Conservation (phyloP, 2,888 invertebrate genomes). For the Leucophora obtusa region DNA sequence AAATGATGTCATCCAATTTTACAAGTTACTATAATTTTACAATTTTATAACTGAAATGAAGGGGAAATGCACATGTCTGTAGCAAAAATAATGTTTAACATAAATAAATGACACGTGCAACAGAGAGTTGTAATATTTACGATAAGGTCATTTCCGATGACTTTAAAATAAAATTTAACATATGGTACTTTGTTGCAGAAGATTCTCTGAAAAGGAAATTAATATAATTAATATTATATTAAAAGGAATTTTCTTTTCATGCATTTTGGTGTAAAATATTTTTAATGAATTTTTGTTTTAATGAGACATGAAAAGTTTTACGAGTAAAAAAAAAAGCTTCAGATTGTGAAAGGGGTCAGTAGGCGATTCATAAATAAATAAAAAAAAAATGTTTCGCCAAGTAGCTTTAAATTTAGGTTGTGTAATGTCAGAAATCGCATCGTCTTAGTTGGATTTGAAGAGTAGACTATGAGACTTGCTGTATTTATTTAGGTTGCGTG, state of each 20-base stretch:
- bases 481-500: too few species aligned
- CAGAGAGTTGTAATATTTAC: constrained; percentile 37
- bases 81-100: constrained; percentile 44
- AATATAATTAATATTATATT: constrained; percentile 6
- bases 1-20: too few species aligned
- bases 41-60: background rate
- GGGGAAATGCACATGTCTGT: constrained; percentile 9
- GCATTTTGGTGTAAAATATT: background rate
- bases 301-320: background rate
- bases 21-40: too few species aligned
- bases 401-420: background rate
- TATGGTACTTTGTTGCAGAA: background rate
- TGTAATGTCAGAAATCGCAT: too few species aligned
- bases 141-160: constrained; percentile 58
- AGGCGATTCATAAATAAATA: too few species aligned
- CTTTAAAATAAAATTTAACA: constrained; percentile 10
- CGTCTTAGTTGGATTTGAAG: too few species aligned
- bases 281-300: background rate
- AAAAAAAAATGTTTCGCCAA: too few species aligned
- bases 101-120: constrained; percentile 59
- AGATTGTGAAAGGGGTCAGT: too few species aligned
- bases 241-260: constrained; percentile 1
- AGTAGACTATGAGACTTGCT: too few species aligned
- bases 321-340: too few species aligned
- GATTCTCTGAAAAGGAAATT: background rate